A percentile compares a stretch with the other conserved stretches of the same genome.
Evolutionary conservation across 2,888 invertebrate genomes (phyloP).

Genomic region (Drosophila kuntzei): DNA sequence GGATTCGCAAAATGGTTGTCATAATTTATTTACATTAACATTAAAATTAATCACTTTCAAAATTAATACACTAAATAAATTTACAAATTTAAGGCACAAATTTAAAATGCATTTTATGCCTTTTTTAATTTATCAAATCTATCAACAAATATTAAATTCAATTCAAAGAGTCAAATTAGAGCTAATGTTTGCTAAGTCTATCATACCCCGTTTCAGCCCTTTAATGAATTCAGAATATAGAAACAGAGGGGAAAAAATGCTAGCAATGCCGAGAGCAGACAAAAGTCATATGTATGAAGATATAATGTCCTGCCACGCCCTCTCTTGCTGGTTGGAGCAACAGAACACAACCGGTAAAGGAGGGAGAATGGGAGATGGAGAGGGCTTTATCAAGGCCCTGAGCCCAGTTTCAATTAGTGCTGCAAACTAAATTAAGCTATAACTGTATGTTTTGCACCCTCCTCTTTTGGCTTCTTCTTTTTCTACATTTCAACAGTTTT

Average conservation of each 20-base stretch:
- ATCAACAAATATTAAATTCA: too few species aligned
- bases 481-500: constrained; percentile 16
- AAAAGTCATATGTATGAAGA: constrained; percentile 60
- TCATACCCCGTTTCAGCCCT: not conserved
- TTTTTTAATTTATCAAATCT: too few species aligned
- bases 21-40: not conserved
- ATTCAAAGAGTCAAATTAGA: not conserved
- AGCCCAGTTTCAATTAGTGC: constrained; percentile 73
- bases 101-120: not conserved
- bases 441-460: constrained; percentile 37
- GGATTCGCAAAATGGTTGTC: too few species aligned
- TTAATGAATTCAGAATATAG: constrained; percentile 11
- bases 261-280: constrained; percentile 36
- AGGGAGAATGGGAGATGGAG: not conserved
- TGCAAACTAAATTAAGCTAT: constrained; percentile 72
- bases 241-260: constrained; percentile 17
- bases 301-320: constrained; percentile 38
- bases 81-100: not conserved
- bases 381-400: constrained; percentile 33
- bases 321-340: not conserved
- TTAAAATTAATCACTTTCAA: not conserved
- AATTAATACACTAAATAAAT: not conserved
- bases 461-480: not conserved
- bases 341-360: not conserved
- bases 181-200: not conserved